These are phyloP conservation scores for Acronicta alni DNA, from an alignment of 2,888 invertebrate species.

Conservation along the genomic window DNA sequence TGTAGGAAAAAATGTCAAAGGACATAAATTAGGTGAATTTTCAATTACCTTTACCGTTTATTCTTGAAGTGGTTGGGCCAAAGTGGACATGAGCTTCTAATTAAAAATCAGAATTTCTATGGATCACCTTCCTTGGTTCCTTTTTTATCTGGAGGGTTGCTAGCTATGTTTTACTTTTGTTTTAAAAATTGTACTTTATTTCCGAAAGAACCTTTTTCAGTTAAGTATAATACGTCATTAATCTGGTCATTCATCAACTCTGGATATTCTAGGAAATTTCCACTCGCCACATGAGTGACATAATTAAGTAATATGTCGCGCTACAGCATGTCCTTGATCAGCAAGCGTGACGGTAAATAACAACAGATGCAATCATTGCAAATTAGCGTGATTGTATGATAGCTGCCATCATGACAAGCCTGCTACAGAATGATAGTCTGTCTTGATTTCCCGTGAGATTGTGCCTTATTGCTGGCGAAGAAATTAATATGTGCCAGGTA, in stretches of 20 bases:
- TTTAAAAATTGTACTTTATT: no score
- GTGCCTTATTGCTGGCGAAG: background rate
- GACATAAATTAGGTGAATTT: no score
- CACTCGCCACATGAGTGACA: background rate
- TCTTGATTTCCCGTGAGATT: slow-evolving; percentile 40
- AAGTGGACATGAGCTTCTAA: no score
- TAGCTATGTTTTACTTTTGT: no score
- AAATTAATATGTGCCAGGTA: background rate
- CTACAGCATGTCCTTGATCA: slow-evolving; percentile 42
- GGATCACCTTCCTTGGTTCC: no score
- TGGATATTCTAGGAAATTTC: slow-evolving; percentile 14
- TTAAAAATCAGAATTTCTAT: no score
- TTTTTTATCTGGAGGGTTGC: no score
- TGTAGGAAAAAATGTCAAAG: no score
- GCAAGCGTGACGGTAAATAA: slow-evolving; percentile 45
- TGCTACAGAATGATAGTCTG: slow-evolving; percentile 1
- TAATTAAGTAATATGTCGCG: slow-evolving; percentile 3
- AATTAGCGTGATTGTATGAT: slow-evolving; percentile 50
- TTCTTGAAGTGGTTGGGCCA: no score
- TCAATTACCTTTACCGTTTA: no score
- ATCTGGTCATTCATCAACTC: background rate
- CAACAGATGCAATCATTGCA: slow-evolving; percentile 37
- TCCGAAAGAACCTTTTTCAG: no score
- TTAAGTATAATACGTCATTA: no score
- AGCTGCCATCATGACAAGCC: slow-evolving; percentile 18